Base-by-base conservation (phyloP, 2,113 vertebrate genomes). In the Neolamprologus cancellatus region DNA sequence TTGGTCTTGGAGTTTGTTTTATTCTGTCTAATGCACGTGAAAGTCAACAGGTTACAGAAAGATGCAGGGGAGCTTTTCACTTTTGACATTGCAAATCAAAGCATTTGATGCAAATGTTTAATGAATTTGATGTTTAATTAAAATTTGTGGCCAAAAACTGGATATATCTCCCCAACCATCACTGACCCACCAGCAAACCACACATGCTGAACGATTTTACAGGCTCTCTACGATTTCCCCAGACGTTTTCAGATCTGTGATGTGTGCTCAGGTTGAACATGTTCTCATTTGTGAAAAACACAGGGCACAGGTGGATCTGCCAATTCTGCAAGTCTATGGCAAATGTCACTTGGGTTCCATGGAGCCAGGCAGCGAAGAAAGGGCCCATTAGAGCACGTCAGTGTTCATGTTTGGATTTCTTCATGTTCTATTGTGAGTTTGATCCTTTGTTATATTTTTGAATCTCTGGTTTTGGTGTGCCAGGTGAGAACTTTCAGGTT, bases 241-340 rank as follows among this genome's bases (percentile, higher is more conserved):
- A 53, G 52, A 53, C 10, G n/a, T 23, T 53, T 53, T 54, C 52
- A 23, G 5, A 7, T 13, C 52, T 54, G 52, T 23, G 6, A 54
- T 0, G 2, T 0, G 2, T 46, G 44, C 20, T 54, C 20, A 23
- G 20, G 10, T 1, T 54, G 52, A 54, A 23, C 52, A 13, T 54
- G 52, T 13, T 54, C 52, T 54, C 20, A 23, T 54, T 11, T 54
- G 52, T 54, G 52, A 54, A 54, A 54, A 23, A 3, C 52, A 54
- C 3, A 54, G 52, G 20, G 52, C 52, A 23, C 52, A 23, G 20
- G 6, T 54, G 52, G 20, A 23, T 11, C 52, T 54, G 52, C 52
- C 52, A 23, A 7, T 54, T 54, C 52, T 23, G 52, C 10, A 3
- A 7, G 20, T 23, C 59, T 36, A 64, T 64, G 10, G 17, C 30